Evolutionary conservation across 2,113 vertebrate genomes (phyloP).

Genomic region (Pseudorasbora parva): DNA sequence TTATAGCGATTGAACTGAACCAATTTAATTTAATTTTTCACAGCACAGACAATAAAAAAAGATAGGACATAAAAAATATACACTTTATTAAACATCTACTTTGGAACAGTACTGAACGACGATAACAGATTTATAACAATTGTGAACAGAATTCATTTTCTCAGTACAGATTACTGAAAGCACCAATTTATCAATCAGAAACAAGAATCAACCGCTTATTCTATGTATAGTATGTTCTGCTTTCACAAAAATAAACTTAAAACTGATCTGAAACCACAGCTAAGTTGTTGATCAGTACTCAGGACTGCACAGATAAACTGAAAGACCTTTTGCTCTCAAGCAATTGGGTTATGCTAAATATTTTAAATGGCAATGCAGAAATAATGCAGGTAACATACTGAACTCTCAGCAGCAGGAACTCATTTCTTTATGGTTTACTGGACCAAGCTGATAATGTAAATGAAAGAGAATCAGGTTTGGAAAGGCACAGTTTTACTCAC

Average conservation of each 20-base stretch:
- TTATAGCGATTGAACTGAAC: background rate
- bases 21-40: background rate
- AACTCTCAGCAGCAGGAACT: background rate
- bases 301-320: background rate
- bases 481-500: background rate
- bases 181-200: background rate
- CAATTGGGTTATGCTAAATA: slow-evolving; percentile 14
- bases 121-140: background rate
- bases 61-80: slow-evolving; percentile 50
- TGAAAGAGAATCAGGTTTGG: background rate
- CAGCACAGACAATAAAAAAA: slow-evolving; percentile 55
- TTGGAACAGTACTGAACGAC: slow-evolving; percentile 61
- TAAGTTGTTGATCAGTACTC: background rate
- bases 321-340: background rate
- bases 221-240: background rate
- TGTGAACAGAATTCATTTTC: background rate
- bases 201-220: background rate
- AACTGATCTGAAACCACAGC: background rate
- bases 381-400: slow-evolving; percentile 6
- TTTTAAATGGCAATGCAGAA: background rate
- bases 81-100: slow-evolving; percentile 77
- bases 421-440: background rate
- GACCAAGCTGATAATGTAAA: background rate
- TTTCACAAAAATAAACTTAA: background rate
- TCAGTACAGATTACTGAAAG: slow-evolving; percentile 18